Conservation (phyloP, 2,888 invertebrate species). For the Synanthedon formicaeformis region DNA sequence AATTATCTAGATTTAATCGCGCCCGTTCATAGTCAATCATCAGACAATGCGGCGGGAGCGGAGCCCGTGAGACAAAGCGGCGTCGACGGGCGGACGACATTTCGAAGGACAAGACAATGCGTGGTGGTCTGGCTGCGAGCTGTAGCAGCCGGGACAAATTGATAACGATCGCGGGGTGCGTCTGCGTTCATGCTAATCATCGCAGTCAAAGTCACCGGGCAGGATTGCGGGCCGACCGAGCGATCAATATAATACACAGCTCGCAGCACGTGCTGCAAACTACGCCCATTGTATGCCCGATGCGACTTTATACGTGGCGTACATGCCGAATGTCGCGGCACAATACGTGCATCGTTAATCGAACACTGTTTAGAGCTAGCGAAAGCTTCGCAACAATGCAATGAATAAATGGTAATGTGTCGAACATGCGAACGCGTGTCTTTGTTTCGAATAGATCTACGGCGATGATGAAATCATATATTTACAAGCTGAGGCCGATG, state of each 20-base stretch:
- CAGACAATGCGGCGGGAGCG: slow-evolving; percentile 38
- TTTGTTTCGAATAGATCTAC: slow-evolving; percentile 42
- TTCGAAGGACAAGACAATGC: slow-evolving; percentile 55
- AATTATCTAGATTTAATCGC: slow-evolving; percentile 52
- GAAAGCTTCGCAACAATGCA: slow-evolving; percentile 41
- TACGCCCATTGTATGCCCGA: slow-evolving; percentile 58
- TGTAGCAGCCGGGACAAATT: slow-evolving; percentile 39
- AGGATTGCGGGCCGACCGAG: slow-evolving; percentile 41
- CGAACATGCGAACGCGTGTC: slow-evolving; percentile 42
- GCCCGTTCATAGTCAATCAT: slow-evolving; percentile 32
- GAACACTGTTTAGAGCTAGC: slow-evolving; percentile 41
- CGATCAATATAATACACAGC: slow-evolving; percentile 21
- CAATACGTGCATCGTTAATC: slow-evolving; percentile 61
- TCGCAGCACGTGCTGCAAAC: slow-evolving; percentile 58
- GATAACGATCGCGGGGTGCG: slow-evolving; percentile 49
- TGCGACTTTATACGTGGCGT: slow-evolving; percentile 48
- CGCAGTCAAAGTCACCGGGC: slow-evolving; percentile 47
- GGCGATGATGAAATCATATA: slow-evolving; percentile 47
- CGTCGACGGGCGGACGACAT: slow-evolving; percentile 33
- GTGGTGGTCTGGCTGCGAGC: slow-evolving; percentile 29
- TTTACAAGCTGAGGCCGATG: slow-evolving; percentile 42
- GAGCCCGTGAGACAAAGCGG: slow-evolving; percentile 37
- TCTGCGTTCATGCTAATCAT: slow-evolving; percentile 50
- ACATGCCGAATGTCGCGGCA: slow-evolving; percentile 57
- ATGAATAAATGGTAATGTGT: slow-evolving; percentile 44